Percentiles rank a stretch among this genome's conserved stretches.
phyloP scores from a whole-genome alignment of 2,888 invertebrate genomes.

The Meiosimyza decipiens region DNA sequence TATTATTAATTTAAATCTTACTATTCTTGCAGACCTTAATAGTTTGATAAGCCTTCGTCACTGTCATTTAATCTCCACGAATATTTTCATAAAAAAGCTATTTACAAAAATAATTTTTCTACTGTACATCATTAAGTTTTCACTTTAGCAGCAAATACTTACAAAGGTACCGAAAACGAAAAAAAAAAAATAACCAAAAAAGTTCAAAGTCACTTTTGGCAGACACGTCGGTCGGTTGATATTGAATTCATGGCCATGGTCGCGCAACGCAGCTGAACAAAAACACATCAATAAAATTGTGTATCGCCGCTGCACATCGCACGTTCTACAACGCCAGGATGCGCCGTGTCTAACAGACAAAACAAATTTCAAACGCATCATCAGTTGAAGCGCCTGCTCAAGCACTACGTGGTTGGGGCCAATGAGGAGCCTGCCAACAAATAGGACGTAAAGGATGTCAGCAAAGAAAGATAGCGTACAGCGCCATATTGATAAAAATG shows the following conservation, averaged over 20 bases:
- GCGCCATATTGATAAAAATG: too few relatives aligned
- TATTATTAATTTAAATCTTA: too few relatives aligned
- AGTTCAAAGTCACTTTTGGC: conserved; percentile 34
- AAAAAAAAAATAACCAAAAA: background rate
- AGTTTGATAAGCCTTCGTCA: too few relatives aligned
- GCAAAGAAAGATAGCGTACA: too few relatives aligned
- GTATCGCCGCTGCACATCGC: background rate
- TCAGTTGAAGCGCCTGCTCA: background rate
- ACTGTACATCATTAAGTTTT: background rate
- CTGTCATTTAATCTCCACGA: too few relatives aligned
- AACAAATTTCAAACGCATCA: conserved; percentile 29
- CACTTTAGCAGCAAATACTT: background rate
- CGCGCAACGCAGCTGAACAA: background rate
- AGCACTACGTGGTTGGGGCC: background rate
- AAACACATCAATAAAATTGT: conserved; percentile 16
- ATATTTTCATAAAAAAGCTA: too few relatives aligned
- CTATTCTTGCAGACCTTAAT: too few relatives aligned
- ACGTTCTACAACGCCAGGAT: too few relatives aligned
- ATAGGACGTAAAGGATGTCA: too few relatives aligned
- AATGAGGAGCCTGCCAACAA: background rate
- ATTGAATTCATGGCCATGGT: conserved; percentile 34
- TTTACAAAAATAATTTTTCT: too few relatives aligned
- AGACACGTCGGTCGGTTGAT: conserved; percentile 11
- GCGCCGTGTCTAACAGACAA: conserved; percentile 13
- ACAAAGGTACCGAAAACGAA: background rate